Evolutionary conservation across 2,888 invertebrate species (phyloP).

Genomic region (Corbicula japonica): DNA sequence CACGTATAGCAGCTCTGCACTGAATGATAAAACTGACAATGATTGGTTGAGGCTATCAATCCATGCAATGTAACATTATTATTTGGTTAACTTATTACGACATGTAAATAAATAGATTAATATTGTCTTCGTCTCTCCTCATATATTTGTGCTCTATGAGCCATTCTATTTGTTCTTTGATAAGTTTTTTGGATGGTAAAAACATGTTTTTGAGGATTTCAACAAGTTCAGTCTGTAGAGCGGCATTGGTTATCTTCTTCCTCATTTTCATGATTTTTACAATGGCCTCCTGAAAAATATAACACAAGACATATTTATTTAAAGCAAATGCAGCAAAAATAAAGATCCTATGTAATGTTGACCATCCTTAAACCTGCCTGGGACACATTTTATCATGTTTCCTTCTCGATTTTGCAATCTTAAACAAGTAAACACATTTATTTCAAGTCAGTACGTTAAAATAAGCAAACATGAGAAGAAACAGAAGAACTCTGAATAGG

Average conservation of each 20-base stretch:
- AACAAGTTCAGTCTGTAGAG: constrained; percentile 98
- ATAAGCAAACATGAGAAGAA: too few species aligned
- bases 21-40: constrained; percentile 22
- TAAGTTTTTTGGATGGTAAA: constrained; percentile 99
- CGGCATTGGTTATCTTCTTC: constrained; percentile 96
- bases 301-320: too few species aligned
- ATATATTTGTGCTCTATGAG: constrained; percentile 99
- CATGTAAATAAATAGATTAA: constrained; percentile 99
- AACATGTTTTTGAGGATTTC: constrained; percentile 99
- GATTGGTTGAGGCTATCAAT: constrained; percentile 26
- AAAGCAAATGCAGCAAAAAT: too few species aligned
- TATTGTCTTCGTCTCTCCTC: constrained; percentile 98
- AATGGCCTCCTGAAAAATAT: constrained; percentile 93
- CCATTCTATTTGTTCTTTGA: constrained; percentile 99
- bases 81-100: constrained; percentile 88
- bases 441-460: too few species aligned
- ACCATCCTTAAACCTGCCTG: too few species aligned
- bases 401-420: too few species aligned
- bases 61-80: neutral
- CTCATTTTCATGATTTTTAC: constrained; percentile 99
- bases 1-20: constrained; percentile 18
- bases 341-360: too few species aligned
- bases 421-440: too few species aligned
- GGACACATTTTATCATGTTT: too few species aligned
- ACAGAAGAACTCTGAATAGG: too few species aligned